These are phyloP conservation scores for Phenganax marumi DNA, from an alignment of 92 coral and sea anemone species.

Conservation along the genomic window DNA sequence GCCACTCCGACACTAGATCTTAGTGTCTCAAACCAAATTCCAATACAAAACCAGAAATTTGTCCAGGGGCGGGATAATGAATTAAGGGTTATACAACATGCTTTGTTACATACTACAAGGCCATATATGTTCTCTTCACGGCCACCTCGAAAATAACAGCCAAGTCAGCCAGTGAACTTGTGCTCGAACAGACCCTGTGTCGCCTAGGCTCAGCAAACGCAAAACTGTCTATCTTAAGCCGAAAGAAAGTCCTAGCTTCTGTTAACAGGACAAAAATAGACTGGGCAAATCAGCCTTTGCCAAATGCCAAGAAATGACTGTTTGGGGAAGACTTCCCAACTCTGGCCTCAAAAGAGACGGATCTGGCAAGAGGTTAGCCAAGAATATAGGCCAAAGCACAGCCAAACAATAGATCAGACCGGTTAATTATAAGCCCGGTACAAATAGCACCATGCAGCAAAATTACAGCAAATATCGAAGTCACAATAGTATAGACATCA, in stretches of 20 bases:
- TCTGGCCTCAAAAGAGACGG: slow-evolving; percentile 48
- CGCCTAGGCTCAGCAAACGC: slow-evolving; percentile 36
- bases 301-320: slow-evolving; percentile 48
- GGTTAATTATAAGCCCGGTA: slow-evolving; percentile 12
- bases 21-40: slow-evolving; percentile 46
- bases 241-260: slow-evolving; percentile 44
- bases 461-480: slow-evolving; percentile 6
- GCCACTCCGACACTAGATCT: slow-evolving; percentile 46
- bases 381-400: slow-evolving; percentile 32
- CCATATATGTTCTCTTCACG: slow-evolving; percentile 51
- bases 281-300: slow-evolving; percentile 50
- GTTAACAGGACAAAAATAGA: slow-evolving; percentile 45
- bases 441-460: neutral
- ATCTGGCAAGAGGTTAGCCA: slow-evolving; percentile 51
- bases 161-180: neutral
- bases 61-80: slow-evolving; percentile 51
- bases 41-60: slow-evolving; percentile 31
- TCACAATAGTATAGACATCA: slow-evolving; percentile 33
- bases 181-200: slow-evolving; percentile 46
- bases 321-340: slow-evolving; percentile 51
- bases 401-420: slow-evolving; percentile 23
- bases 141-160: slow-evolving; percentile 19
- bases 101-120: slow-evolving; percentile 37
- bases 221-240: slow-evolving; percentile 28
- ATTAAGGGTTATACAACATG: slow-evolving; percentile 50